phyloP scores from a whole-genome alignment of 1,140 invertebrate genomes.

The Musca vetustissima region DNA sequence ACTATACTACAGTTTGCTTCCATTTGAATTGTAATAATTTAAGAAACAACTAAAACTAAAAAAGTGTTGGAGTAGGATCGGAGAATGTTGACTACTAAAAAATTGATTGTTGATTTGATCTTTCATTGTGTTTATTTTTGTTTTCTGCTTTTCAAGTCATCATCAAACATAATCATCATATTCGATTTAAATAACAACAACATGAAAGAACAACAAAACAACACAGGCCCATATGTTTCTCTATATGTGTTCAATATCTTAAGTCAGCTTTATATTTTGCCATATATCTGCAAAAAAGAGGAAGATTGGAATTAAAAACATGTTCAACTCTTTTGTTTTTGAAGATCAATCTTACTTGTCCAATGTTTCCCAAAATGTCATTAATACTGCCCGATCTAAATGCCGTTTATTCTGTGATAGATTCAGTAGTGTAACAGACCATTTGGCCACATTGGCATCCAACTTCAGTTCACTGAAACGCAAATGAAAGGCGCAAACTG shows the following conservation, averaged over 20 bases:
- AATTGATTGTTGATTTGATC: too few relatives aligned
- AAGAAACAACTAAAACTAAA: too few relatives aligned
- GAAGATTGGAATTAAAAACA: too few relatives aligned
- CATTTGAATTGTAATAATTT: too few relatives aligned
- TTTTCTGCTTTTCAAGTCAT: background rate
- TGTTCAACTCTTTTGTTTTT: too few relatives aligned
- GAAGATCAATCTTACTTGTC: constrained; percentile 79
- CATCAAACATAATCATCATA: background rate
- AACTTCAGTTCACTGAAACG: constrained; percentile 95
- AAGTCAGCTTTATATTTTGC: constrained; percentile 90
- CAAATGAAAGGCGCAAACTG: constrained; percentile 96
- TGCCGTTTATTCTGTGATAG: constrained; percentile 91
- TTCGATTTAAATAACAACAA: background rate
- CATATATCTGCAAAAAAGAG: constrained; percentile 79
- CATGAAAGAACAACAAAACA: constrained; percentile 5
- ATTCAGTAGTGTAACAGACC: constrained; percentile 93
- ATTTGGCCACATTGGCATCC: constrained; percentile 91
- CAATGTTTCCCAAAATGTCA: constrained; percentile 96
- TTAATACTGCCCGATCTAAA: constrained; percentile 92
- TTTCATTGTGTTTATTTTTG: too few relatives aligned
- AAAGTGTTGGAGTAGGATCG: too few relatives aligned
- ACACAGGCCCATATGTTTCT: background rate
- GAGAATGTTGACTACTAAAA: too few relatives aligned
- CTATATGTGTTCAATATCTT: constrained; percentile 70
- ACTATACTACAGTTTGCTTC: too few relatives aligned